A percentile compares a stretch with the other conserved stretches of the same genome.
phyloP scores from a whole-genome alignment of 2,888 invertebrate genomes.

The Caenorhabditis sp. region DNA sequence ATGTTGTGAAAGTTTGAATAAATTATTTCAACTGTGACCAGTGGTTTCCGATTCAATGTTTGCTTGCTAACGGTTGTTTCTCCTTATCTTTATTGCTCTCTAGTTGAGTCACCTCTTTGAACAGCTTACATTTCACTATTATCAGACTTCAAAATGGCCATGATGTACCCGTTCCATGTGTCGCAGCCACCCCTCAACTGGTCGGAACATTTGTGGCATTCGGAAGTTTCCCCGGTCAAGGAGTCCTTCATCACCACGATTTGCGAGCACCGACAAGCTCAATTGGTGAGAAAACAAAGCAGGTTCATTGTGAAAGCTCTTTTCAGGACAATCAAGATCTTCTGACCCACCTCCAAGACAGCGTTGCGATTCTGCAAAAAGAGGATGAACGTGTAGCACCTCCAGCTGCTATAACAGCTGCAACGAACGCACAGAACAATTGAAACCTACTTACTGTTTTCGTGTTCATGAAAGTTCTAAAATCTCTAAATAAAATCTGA shows the following conservation, averaged over 20 bases:
- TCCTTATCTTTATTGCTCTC: not conserved
- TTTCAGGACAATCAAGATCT: slow-evolving; percentile 61
- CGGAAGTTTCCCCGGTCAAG: slow-evolving; percentile 59
- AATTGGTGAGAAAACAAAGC: slow-evolving; percentile 44
- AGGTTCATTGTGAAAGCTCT: too few species aligned
- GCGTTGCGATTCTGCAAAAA: slow-evolving; percentile 42
- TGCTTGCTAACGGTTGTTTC: slow-evolving; percentile 5
- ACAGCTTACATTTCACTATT: too few species aligned
- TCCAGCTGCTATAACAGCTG: not conserved
- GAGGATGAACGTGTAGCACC: slow-evolving; percentile 21
- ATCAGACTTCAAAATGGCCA: slow-evolving; percentile 65
- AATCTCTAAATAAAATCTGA: slow-evolving; percentile 1
- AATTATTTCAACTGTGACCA: too few species aligned
- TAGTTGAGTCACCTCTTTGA: not conserved
- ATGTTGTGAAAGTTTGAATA: slow-evolving; percentile 14
- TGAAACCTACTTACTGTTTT: too few species aligned
- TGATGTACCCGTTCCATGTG: slow-evolving; percentile 69
- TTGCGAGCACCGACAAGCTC: slow-evolving; percentile 62
- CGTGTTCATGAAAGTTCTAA: too few species aligned
- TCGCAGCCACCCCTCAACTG: slow-evolving; percentile 67
- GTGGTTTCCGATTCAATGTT: not conserved
- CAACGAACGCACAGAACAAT: slow-evolving; percentile 20
- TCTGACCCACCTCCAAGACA: slow-evolving; percentile 55
- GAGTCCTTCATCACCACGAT: slow-evolving; percentile 65
- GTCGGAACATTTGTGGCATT: slow-evolving; percentile 67